Evolutionary conservation across 1,140 invertebrate genomes (phyloP).

Genomic region (Drosophila takahashii): DNA sequence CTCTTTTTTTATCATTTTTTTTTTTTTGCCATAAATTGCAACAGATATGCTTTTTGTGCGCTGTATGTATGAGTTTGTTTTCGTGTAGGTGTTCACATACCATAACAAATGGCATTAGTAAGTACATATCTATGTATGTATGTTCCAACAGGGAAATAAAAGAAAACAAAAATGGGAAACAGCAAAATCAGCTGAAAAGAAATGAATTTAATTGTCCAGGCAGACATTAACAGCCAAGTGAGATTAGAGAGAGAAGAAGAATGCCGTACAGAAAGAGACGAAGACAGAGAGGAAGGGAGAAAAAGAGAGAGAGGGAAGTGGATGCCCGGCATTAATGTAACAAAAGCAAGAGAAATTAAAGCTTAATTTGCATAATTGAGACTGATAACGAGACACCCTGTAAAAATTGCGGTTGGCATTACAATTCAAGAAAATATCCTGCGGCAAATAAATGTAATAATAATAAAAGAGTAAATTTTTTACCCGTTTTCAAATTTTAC

Average conservation of each 20-base stretch:
- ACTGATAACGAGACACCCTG: constrained; percentile 28
- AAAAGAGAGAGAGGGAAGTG: neutral
- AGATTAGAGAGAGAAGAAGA: constrained; percentile 14
- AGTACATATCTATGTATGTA: constrained; percentile 25
- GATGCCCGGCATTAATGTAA: constrained; percentile 30
- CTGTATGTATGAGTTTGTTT: constrained; percentile 14
- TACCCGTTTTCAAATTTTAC: no score
- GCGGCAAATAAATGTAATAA: no score
- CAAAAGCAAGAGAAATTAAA: constrained; percentile 33
- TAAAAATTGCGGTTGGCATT: neutral
- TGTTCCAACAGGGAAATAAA: neutral
- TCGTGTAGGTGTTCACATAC: constrained; percentile 16
- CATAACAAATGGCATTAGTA: constrained; percentile 44
- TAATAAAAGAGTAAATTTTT: no score
- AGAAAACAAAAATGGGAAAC: constrained; percentile 2
- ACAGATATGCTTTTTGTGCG: constrained; percentile 33
- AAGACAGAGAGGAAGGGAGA: neutral
- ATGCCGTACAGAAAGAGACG: neutral
- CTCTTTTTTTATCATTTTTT: neutral
- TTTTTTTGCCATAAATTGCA: constrained; percentile 65
- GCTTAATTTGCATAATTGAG: constrained; percentile 48
- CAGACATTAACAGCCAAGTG: constrained; percentile 30
- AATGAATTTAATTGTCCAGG: constrained; percentile 39
- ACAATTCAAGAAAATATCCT: neutral
- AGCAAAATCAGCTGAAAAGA: constrained; percentile 31